phyloP scores from a whole-genome alignment of 2,113 vertebrate genomes.

The Centropus bengalensis region DNA sequence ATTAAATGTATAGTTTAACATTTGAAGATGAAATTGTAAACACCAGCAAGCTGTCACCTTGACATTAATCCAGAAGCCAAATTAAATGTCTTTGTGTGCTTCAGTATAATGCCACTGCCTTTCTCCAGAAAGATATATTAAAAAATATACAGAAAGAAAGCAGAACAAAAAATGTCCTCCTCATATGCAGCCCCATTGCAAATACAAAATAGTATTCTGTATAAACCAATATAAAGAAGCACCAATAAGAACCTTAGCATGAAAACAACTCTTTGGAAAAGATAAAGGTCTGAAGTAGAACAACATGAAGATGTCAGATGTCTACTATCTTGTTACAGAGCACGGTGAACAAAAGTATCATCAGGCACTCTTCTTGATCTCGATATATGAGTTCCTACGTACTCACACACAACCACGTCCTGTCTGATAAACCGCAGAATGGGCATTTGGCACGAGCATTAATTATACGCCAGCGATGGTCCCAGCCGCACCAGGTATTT shows the following conservation, averaged over 20 bases:
- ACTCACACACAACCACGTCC: neutral
- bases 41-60: conserved; percentile 16
- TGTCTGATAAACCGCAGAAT: neutral
- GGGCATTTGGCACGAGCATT: neutral
- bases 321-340: neutral
- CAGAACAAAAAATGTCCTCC: neutral
- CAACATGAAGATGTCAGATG: neutral
- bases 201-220: neutral
- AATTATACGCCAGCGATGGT: neutral
- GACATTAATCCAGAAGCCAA: neutral
- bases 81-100: neutral
- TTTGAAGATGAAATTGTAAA: conserved; percentile 11
- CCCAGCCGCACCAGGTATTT: neutral
- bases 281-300: neutral
- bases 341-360: neutral
- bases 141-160: neutral
- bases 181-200: neutral
- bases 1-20: conserved; percentile 9
- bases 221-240: neutral
- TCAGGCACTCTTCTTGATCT: neutral
- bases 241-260: neutral
- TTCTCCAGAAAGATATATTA: neutral
- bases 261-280: neutral
- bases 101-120: neutral
- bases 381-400: neutral